Base-by-base conservation (phyloP, 2,113 vertebrate genomes). In the Globicephala melas region DNA sequence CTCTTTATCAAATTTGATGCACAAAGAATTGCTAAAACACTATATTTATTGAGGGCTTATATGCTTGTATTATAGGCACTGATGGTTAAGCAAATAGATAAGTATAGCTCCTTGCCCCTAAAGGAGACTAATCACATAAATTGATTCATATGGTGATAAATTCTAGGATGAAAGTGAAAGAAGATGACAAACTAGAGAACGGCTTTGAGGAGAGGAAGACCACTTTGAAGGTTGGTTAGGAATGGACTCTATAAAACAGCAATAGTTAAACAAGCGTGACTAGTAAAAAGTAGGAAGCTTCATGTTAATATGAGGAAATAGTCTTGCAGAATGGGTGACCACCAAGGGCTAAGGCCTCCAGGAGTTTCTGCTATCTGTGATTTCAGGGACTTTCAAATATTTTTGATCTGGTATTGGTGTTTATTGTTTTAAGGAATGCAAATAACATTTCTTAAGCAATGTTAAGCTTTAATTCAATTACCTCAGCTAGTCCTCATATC, bases 261-360 rank as follows among this genome's bases (percentile, higher is more conserved):
- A 8, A 13, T 50, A 44, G 25, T 83, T 44, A 76, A 53, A 83
- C 6, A 93, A 73, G 0, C 2, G 86, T 77, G 12, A 33, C 21
- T 62, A 28, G 41, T 53, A 67, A 79, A 70, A 92, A 60, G 8
- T 28, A 67, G 25, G 8, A 81, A 41, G n/a, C 8, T 23, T 9
- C 25, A 8, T 17, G 58, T 71, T 25, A 14, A 26, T 15, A 58
- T 38, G 21, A 18, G 58, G 12, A 20, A 58, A 87, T 8, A 1
- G 2, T 55, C 70, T 88, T 63, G 20, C 0, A 74, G 21, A 5
- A 33, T 26, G 1, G 1, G 41, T 41, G 3, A 91, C 70, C 0
- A 20, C 3, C 1, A 44, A 62, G n/a, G 13, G 0, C 58, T 18
- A 67, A 36, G 2, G 13, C 1, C 1, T 44, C 1, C 1, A 71